Conservation (phyloP, 2,888 invertebrate species). For the Xanthorhoe spadicearia region DNA sequence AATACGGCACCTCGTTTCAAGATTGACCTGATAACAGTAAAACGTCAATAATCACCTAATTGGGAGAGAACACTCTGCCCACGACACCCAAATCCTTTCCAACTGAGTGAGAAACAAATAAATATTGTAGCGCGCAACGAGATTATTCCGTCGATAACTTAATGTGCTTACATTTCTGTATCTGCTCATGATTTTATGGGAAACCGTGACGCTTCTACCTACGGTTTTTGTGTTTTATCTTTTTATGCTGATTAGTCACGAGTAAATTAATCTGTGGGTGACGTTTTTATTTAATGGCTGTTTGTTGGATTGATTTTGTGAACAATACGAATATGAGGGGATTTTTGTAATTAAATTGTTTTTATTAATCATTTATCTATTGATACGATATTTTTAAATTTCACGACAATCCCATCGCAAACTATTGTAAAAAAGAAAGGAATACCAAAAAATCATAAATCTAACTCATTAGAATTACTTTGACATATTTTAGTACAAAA, state of each 20-base stretch:
- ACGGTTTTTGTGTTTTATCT: conserved; percentile 40
- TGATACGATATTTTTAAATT: no score
- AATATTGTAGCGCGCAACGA: conserved; percentile 81
- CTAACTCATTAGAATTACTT: not conserved
- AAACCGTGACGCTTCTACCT: conserved; percentile 69
- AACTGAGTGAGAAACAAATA: conserved; percentile 79
- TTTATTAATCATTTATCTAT: not conserved
- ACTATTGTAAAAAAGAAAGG: no score
- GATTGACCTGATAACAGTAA: conserved; percentile 82
- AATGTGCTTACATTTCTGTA: conserved; percentile 84
- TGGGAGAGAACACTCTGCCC: conserved; percentile 79
- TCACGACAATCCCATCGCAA: no score
- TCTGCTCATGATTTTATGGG: conserved; percentile 84
- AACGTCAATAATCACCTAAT: conserved; percentile 85
- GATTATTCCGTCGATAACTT: conserved; percentile 82
- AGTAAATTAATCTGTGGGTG: conserved; percentile 37
- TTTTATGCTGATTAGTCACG: conserved; percentile 40
- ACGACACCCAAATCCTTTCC: conserved; percentile 66
- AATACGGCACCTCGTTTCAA: conserved; percentile 69
- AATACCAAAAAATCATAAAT: no score
- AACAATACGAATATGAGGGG: not conserved
- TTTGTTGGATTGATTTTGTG: conserved; percentile 15
- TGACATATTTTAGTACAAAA: not conserved
- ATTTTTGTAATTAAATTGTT: not conserved
- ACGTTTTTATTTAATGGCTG: conserved; percentile 24